Conservation (phyloP, 37 sponge, comb jelly and placozoan genomes). For the Bolinopsis microptera region DNA sequence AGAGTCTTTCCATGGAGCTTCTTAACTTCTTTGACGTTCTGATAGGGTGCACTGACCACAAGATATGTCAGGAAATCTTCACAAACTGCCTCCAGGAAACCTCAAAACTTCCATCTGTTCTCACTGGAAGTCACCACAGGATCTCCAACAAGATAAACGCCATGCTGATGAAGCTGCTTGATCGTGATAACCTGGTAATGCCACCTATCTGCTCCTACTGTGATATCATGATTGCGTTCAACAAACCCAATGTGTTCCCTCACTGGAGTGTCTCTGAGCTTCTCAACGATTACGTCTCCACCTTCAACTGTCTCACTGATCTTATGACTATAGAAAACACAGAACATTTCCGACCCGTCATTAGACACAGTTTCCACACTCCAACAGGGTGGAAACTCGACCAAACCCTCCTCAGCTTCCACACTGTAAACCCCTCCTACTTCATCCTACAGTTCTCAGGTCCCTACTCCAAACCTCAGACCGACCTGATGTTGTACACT, state of each 20-base stretch:
- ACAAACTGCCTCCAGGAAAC: conserved; percentile 49
- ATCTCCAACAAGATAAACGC: neutral
- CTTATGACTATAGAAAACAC: conserved; percentile 61
- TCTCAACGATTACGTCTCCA: conserved; percentile 14
- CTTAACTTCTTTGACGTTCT: conserved; percentile 23
- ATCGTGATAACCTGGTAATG: conserved; percentile 45
- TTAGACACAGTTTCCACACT: conserved; percentile 35
- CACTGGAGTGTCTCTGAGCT: conserved; percentile 47
- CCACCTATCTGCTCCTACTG: conserved; percentile 66
- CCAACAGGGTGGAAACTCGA: conserved; percentile 38
- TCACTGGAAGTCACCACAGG: conserved; percentile 28
- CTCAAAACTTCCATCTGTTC: neutral
- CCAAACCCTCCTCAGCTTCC: conserved; percentile 30
- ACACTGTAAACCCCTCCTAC: neutral
- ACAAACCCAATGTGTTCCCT: neutral
- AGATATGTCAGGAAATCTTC: conserved; percentile 59
- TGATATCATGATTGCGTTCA: neutral
- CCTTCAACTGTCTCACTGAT: conserved; percentile 54
- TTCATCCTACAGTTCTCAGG: conserved; percentile 45
- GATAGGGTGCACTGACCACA: conserved; percentile 25
- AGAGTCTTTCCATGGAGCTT: conserved; percentile 59
- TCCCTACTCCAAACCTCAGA: conserved; percentile 39
- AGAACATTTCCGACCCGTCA: conserved; percentile 19
- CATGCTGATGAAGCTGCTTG: conserved; percentile 21
- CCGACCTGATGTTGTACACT: conserved; percentile 48